These are phyloP conservation scores for Pachyseris speciosa DNA, from an alignment of 64 coral and sea anemone genomes.

Conservation along the genomic window DNA sequence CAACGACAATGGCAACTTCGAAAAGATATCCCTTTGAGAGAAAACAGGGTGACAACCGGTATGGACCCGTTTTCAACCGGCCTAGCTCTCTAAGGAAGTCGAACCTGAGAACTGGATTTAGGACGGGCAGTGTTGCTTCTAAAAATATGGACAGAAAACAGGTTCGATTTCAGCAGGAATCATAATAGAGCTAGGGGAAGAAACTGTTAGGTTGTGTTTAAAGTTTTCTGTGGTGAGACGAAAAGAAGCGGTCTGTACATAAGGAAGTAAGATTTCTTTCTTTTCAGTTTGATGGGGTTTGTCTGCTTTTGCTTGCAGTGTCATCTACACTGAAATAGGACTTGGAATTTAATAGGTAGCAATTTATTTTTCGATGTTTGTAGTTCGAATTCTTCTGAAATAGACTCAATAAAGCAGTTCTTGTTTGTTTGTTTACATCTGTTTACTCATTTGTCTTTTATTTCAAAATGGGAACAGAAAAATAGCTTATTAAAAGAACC, in stretches of 20 bases:
- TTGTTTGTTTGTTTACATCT: too few species aligned
- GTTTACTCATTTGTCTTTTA: too few species aligned
- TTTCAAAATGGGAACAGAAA: too few species aligned
- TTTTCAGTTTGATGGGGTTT: neutral
- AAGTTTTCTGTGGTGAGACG: neutral
- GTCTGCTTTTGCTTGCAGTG: neutral
- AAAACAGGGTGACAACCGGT: neutral
- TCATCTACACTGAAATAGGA: neutral
- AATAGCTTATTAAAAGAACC: too few species aligned
- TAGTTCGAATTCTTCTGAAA: neutral
- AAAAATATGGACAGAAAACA: slow-evolving; percentile 13
- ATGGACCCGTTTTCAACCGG: neutral
- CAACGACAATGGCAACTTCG: neutral
- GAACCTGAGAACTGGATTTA: neutral
- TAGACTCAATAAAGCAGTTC: slow-evolving; percentile 8
- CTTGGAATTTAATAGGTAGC: slow-evolving; percentile 17
- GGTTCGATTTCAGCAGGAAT: neutral
- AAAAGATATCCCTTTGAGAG: neutral
- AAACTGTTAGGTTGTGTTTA: neutral
- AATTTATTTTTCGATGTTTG: neutral
- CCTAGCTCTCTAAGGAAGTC: neutral
- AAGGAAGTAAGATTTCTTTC: neutral
- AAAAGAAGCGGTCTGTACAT: too few species aligned
- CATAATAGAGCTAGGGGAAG: neutral
- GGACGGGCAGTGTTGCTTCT: neutral